Conservation (phyloP, 2,888 invertebrate genomes). For the Lithosia quadra region DNA sequence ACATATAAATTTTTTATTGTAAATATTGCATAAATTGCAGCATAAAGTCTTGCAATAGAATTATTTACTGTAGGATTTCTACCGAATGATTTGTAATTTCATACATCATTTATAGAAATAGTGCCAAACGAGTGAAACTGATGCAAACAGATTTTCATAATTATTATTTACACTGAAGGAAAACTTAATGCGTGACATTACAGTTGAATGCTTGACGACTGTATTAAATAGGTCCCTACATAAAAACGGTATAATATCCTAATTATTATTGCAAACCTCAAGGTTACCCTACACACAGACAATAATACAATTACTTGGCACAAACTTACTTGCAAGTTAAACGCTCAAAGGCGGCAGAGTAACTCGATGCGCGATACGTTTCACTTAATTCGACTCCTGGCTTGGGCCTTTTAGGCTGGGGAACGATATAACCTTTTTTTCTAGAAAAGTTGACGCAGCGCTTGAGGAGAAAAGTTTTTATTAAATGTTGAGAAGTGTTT, state of each 20-base stretch:
- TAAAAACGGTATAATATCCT: neutral
- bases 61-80: too few relatives aligned
- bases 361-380: constrained; percentile 47
- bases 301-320: constrained; percentile 52
- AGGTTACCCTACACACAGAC: constrained; percentile 42
- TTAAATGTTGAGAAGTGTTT: constrained; percentile 17
- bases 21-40: too few relatives aligned
- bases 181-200: too few relatives aligned
- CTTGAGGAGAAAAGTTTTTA: constrained; percentile 22
- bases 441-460: constrained; percentile 7
- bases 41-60: too few relatives aligned
- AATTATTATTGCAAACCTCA: neutral
- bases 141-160: too few relatives aligned
- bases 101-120: too few relatives aligned
- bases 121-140: too few relatives aligned
- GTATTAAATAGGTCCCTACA: neutral
- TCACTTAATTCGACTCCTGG: constrained; percentile 42
- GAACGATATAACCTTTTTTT: constrained; percentile 33
- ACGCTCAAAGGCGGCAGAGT: constrained; percentile 52
- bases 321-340: constrained; percentile 54
- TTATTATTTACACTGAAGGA: too few relatives aligned
- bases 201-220: too few relatives aligned
- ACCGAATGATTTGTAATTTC: too few relatives aligned
- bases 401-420: constrained; percentile 18
- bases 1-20: too few relatives aligned